Conservation (phyloP, 2,797 vertebrate species). For the Pelochelys cantorii region DNA sequence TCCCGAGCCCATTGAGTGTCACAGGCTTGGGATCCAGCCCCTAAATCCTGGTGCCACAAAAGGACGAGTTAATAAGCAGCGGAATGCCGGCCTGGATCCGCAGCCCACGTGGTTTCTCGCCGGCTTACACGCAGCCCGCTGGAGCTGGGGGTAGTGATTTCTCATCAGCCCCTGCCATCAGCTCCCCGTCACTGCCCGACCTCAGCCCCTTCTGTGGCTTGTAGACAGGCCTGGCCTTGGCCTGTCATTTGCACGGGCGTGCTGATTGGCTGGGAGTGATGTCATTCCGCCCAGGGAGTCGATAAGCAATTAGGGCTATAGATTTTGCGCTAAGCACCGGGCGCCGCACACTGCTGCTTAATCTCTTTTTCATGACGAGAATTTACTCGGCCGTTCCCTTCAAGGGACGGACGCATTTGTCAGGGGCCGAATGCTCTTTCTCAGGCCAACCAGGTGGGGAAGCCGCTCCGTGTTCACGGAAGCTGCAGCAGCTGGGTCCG, state of each 20-base stretch:
- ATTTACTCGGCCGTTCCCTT: conserved; percentile 73
- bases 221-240: neutral
- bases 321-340: conserved; percentile 80
- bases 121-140: neutral
- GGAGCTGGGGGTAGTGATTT: neutral
- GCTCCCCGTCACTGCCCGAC: conserved; percentile 16
- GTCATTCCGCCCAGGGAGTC: conserved; percentile 38
- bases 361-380: conserved; percentile 76
- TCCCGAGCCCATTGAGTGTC: neutral
- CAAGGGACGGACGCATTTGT: conserved; percentile 66
- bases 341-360: conserved; percentile 70
- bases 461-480: neutral
- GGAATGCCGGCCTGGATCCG: neutral
- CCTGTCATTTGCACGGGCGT: conserved; percentile 5
- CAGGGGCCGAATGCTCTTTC: conserved; percentile 34
- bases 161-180: neutral
- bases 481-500: neutral
- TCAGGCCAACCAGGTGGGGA: neutral
- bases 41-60: neutral
- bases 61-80: neutral
- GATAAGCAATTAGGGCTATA: conserved; percentile 83
- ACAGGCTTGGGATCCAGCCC: neutral
- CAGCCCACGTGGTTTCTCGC: neutral
- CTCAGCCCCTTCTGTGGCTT: conserved; percentile 18
- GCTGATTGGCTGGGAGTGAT: conserved; percentile 53